Percentiles rank a stretch among this genome's conserved stretches.
phyloP scores from a whole-genome alignment of 2,113 vertebrate species.

The Gallinago jamesoni region DNA sequence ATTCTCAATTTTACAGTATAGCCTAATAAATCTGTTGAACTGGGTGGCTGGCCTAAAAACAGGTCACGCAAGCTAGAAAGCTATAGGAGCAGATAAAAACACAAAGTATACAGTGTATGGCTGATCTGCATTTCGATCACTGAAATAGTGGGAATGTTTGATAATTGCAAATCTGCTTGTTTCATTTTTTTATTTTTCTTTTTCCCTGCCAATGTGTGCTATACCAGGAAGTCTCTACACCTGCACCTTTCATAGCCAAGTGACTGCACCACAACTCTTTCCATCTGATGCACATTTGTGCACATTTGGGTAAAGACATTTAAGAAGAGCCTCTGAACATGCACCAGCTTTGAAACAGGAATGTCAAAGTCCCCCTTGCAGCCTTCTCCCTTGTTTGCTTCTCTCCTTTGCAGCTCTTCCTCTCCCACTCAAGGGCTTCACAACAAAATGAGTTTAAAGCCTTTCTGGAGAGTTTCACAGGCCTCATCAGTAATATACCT shows the following conservation, averaged over 20 bases:
- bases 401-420: neutral
- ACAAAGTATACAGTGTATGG: neutral
- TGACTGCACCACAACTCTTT: neutral
- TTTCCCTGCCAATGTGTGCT: rapidly evolving
- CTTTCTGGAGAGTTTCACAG: neutral
- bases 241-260: neutral
- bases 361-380: neutral
- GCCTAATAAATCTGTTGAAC: neutral
- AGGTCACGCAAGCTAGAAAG: neutral
- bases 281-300: neutral
- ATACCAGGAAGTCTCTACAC: neutral
- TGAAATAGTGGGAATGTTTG: neutral
- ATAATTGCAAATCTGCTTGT: neutral
- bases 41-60: neutral
- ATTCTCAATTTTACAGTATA: neutral
- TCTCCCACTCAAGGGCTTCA: neutral
- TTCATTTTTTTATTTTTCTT: neutral
- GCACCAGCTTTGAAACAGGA: neutral
- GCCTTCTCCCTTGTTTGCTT: neutral
- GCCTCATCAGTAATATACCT: neutral
- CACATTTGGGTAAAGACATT: neutral
- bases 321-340: neutral
- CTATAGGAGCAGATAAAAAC: neutral
- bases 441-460: neutral
- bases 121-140: no score